phyloP scores from a whole-genome alignment of 2,888 invertebrate species.

The Luperina testacea region DNA sequence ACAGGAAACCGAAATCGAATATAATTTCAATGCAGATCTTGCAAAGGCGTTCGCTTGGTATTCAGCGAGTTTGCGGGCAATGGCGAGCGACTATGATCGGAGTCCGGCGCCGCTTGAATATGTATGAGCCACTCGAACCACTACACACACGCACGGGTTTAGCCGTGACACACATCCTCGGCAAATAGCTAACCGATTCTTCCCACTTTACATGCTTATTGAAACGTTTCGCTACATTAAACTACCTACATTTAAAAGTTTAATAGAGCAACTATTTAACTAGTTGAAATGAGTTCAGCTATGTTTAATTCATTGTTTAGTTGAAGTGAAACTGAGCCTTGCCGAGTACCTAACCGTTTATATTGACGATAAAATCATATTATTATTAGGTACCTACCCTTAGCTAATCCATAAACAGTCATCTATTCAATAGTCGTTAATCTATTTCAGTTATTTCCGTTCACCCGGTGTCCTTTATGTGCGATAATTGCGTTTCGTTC shows the following conservation, averaged over 20 bases:
- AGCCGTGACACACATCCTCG: conserved; percentile 86
- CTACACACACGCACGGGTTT: conserved; percentile 79
- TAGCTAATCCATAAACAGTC: conserved; percentile 7
- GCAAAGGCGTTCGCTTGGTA: conserved; percentile 82
- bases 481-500: conserved; percentile 67
- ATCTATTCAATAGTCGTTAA: conserved; percentile 64
- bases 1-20: conserved; percentile 82
- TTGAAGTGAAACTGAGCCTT: conserved; percentile 65
- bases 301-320: conserved; percentile 70
- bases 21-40: conserved; percentile 85
- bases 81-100: conserved; percentile 81
- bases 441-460: conserved; percentile 75
- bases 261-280: conserved; percentile 60
- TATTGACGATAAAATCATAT: conserved; percentile 30
- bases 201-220: conserved; percentile 65
- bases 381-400: background rate
- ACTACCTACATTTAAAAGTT: conserved; percentile 62
- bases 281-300: conserved; percentile 60
- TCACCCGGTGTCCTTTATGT: conserved; percentile 70
- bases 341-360: conserved; percentile 65
- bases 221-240: conserved; percentile 63
- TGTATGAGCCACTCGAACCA: conserved; percentile 82
- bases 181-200: conserved; percentile 74
- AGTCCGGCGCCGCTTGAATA: conserved; percentile 83
- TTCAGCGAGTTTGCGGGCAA: conserved; percentile 84